These are phyloP conservation scores for Galeopterus variegatus DNA, from an alignment of 2,113 vertebrate species.

Conservation along the genomic window DNA sequence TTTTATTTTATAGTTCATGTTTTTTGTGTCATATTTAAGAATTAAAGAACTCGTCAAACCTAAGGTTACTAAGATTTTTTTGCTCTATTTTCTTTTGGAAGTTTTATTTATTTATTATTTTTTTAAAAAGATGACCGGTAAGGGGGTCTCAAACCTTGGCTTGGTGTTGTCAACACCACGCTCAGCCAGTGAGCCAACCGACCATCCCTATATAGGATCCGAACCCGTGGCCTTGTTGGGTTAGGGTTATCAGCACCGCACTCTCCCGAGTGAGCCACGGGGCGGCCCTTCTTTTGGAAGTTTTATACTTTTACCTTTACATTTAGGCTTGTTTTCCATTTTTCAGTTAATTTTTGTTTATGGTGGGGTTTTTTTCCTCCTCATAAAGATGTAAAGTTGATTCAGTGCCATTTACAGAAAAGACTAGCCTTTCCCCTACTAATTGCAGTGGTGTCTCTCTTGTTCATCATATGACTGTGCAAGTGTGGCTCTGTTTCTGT, in stretches of 20 bases:
- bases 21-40: constrained; percentile 39
- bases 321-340: neutral
- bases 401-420: neutral
- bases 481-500: neutral
- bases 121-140: no score
- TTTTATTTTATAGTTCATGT: neutral
- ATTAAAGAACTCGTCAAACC: neutral
- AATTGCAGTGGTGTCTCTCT: neutral
- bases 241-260: no score
- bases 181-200: no score
- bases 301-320: constrained; percentile 27
- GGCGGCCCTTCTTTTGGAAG: neutral
- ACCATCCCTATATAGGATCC: no score
- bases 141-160: no score
- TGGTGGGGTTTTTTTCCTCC: neutral
- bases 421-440: neutral
- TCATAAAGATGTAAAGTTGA: neutral
- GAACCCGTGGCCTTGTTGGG: no score
- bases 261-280: no score
- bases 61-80: constrained; percentile 31
- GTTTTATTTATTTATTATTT: neutral
- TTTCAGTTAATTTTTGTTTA: constrained; percentile 47
- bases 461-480: neutral
- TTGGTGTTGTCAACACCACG: no score
- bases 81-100: neutral